These are phyloP conservation scores for Rhagologus leucostigma DNA, from an alignment of 2,113 vertebrate species.

Conservation along the genomic window DNA sequence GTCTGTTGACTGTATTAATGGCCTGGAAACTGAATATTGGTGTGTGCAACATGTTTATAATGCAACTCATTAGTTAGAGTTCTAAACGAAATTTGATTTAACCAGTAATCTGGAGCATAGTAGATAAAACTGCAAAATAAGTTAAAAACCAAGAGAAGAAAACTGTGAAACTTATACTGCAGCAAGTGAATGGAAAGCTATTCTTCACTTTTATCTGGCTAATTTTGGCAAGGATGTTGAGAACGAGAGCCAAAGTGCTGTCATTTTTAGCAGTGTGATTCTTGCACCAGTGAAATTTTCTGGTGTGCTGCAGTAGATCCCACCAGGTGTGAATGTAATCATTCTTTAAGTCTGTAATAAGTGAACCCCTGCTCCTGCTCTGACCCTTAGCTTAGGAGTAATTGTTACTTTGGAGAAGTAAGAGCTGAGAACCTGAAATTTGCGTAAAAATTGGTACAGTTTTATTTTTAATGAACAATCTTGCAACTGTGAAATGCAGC, in stretches of 20 bases:
- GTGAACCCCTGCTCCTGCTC: background rate
- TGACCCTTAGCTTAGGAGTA: background rate
- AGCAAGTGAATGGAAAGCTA: background rate
- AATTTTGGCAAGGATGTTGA: background rate
- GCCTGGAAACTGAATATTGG: background rate
- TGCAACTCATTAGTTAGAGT: background rate
- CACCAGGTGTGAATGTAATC: background rate
- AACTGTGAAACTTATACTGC: background rate
- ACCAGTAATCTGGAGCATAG: background rate
- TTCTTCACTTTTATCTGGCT: background rate
- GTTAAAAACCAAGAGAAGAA: background rate
- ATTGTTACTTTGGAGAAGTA: background rate
- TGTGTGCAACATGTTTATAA: background rate
- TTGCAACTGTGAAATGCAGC: background rate
- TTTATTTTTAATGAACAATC: background rate
- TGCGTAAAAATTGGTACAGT: accelerated
- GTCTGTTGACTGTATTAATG: background rate
- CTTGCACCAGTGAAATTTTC: background rate
- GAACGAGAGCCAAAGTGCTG: background rate
- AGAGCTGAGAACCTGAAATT: background rate
- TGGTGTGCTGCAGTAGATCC: background rate
- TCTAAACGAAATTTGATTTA: background rate
- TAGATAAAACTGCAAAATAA: background rate
- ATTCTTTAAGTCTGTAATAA: background rate
- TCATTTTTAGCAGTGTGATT: background rate